These are phyloP conservation scores for Anguilla rostrata DNA, from an alignment of 2,113 vertebrate genomes.

Conservation along the genomic window DNA sequence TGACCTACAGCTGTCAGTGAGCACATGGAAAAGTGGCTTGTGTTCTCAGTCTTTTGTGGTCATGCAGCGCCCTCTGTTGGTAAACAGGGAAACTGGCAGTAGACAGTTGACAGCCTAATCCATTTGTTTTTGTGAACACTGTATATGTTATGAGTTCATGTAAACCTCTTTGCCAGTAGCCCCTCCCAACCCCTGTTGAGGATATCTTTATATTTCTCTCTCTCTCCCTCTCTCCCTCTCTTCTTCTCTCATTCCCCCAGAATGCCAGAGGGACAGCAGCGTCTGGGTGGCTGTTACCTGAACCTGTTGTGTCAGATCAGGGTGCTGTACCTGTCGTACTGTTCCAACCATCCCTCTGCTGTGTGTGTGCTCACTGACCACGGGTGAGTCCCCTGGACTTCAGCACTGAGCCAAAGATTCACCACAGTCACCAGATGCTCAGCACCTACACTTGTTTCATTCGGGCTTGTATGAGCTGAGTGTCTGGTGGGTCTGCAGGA, in stretches of 20 bases:
- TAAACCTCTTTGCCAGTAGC: too few species aligned
- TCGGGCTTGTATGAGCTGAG: too few species aligned
- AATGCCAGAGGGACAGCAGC: slow-evolving; percentile 87
- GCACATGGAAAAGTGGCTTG: not conserved
- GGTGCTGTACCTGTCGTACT: slow-evolving; percentile 87
- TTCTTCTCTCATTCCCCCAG: slow-evolving; percentile 54
- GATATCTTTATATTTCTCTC: not conserved
- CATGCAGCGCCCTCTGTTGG: not conserved
- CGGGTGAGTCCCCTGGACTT: slow-evolving; percentile 70
- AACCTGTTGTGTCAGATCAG: slow-evolving; percentile 88
- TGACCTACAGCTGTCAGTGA: not conserved
- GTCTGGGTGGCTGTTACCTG: slow-evolving; percentile 85
- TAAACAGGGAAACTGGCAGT: not conserved
- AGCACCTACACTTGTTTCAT: too few species aligned
- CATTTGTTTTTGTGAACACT: not conserved
- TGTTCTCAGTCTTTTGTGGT: not conserved
- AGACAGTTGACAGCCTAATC: not conserved
- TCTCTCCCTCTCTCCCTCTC: not conserved
- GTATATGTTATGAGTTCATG: too few species aligned
- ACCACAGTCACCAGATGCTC: too few species aligned
- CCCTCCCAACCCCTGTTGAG: not conserved
- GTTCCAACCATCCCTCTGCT: slow-evolving; percentile 89
- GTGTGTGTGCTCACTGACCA: slow-evolving; percentile 91
- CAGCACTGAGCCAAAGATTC: too few species aligned
- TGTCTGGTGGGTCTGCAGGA: too few species aligned